Percentiles rank a stretch among this genome's conserved stretches.
These are phyloP conservation scores for Amphiura filiformis DNA, from an alignment of 35 echinoderm and acorn worm genomes.

Conservation along the genomic window DNA sequence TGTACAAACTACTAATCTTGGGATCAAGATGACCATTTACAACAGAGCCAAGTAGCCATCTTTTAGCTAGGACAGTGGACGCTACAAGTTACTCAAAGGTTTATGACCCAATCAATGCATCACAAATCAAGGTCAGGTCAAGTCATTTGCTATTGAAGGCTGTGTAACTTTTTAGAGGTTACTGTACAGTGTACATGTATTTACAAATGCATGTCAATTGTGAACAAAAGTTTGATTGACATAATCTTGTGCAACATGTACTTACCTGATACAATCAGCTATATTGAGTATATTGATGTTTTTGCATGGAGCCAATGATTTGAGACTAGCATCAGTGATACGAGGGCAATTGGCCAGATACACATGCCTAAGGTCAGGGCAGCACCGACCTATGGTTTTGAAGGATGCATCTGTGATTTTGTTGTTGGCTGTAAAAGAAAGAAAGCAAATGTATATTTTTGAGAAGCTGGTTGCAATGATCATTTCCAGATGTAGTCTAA, in stretches of 20 bases:
- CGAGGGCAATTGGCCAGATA: slow-evolving; percentile 92
- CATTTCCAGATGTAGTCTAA: too few relatives aligned
- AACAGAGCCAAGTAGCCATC: too few relatives aligned
- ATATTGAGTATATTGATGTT: slow-evolving; percentile 95
- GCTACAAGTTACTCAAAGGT: too few relatives aligned
- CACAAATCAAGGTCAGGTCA: not conserved
- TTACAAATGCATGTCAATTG: not conserved
- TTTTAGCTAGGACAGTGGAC: too few relatives aligned
- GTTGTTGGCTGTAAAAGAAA: slow-evolving; percentile 60
- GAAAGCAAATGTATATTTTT: too few relatives aligned
- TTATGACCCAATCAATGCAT: too few relatives aligned
- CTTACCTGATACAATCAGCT: slow-evolving; percentile 94
- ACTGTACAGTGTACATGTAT: not conserved
- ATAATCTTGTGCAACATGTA: too few relatives aligned
- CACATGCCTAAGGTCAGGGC: slow-evolving; percentile 74
- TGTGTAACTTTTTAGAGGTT: not conserved
- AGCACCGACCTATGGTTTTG: slow-evolving; percentile 75
- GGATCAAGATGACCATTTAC: too few relatives aligned
- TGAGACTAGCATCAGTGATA: slow-evolving; percentile 88
- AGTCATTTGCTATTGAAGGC: not conserved
- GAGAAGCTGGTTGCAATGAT: too few relatives aligned
- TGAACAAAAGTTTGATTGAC: not conserved
- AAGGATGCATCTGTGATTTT: slow-evolving; percentile 80
- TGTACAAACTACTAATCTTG: too few relatives aligned
- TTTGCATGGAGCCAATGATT: slow-evolving; percentile 87